A percentile compares a stretch with the other conserved stretches of the same genome.
Conservation (phyloP, 2,797 vertebrate species). For the Alca torda region DNA sequence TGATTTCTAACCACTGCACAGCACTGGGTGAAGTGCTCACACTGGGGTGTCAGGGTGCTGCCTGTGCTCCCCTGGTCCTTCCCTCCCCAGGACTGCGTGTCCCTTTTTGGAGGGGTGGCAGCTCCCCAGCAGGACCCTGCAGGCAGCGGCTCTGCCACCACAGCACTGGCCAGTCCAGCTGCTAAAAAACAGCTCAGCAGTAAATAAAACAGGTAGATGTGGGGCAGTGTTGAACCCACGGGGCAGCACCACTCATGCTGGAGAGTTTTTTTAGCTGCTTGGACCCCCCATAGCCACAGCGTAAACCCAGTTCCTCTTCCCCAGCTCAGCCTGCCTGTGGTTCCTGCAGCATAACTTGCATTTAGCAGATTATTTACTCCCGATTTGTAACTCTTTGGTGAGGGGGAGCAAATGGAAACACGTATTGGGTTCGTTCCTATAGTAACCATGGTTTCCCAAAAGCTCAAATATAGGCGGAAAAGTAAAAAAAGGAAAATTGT, state of each 20-base stretch:
- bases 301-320: not conserved
- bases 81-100: accelerated
- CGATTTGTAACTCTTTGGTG: not conserved
- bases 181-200: not conserved
- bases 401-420: not conserved
- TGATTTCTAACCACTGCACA: slow-evolving; percentile 2
- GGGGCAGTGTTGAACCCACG: not conserved
- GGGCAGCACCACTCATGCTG: not conserved
- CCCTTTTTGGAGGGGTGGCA: not conserved
- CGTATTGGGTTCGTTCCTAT: not conserved
- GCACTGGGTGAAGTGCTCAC: not conserved
- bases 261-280: not conserved
- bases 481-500: not conserved
- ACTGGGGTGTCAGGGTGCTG: not conserved
- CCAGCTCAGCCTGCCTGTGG: not conserved
- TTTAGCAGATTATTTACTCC: not conserved
- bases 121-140: not conserved
- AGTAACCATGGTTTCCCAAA: not conserved
- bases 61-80: not conserved
- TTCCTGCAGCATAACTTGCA: not conserved
- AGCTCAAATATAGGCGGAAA: not conserved
- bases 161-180: not conserved
- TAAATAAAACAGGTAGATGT: not conserved
- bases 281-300: not conserved
- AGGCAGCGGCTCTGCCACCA: not conserved